Evolutionary conservation across 2,113 vertebrate species (phyloP).

Genomic region (Epinephelus moara): DNA sequence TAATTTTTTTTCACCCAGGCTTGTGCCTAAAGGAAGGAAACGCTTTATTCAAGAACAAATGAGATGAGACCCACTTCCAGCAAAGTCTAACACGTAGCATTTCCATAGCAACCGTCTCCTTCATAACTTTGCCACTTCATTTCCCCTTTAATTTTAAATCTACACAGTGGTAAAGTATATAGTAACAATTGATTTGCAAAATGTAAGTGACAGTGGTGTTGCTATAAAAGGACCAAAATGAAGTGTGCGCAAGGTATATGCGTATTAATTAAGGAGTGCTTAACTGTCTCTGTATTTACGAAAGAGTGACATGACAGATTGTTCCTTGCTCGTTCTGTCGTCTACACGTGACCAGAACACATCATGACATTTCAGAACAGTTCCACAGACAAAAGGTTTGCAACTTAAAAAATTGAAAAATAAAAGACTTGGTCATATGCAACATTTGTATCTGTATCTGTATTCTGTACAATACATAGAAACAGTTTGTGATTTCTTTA

Average conservation of each 20-base stretch:
- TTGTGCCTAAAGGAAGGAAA: constrained; percentile 44
- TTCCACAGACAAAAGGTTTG: constrained; percentile 74
- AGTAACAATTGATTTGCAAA: constrained; percentile 84
- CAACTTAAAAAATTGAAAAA: constrained; percentile 68
- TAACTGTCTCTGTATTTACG: constrained; percentile 61
- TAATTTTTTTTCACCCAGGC: constrained; percentile 14
- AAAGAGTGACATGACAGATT: constrained; percentile 69
- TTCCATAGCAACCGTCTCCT: constrained; percentile 36
- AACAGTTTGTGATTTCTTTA: constrained; percentile 77
- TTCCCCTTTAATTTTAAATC: constrained; percentile 73
- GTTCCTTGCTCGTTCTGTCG: constrained; percentile 67
- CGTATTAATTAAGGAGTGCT: constrained; percentile 69
- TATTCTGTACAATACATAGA: constrained; percentile 86
- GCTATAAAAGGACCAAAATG: constrained; percentile 86
- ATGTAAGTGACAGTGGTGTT: constrained; percentile 83
- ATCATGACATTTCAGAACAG: constrained; percentile 65
- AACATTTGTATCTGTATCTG: constrained; percentile 79
- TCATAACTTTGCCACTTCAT: constrained; percentile 31
- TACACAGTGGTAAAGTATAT: constrained; percentile 86
- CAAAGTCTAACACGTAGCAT: constrained; percentile 43
- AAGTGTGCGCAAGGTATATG: constrained; percentile 80
- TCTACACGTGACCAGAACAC: constrained; percentile 55
- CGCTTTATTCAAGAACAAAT: constrained; percentile 48
- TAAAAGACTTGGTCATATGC: constrained; percentile 80
- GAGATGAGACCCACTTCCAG: constrained; percentile 47